phyloP scores from a whole-genome alignment of 2,888 invertebrate genomes.

The Terebella lapidaria region DNA sequence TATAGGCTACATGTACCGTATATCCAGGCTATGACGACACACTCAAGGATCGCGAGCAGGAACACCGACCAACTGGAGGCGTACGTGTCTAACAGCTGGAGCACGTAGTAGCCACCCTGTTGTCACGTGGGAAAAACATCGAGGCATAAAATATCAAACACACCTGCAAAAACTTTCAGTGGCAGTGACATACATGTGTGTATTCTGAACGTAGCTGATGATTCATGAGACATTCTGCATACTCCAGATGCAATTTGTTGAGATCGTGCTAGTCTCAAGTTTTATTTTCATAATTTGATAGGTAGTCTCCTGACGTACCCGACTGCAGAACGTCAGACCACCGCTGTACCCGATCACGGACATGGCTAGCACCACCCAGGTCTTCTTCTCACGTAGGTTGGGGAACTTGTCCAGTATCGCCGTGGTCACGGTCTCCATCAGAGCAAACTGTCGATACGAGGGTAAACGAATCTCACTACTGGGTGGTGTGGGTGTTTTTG shows the following conservation, averaged over 20 bases:
- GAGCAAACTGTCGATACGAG: constrained; percentile 44
- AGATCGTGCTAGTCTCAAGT: no score
- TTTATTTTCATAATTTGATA: no score
- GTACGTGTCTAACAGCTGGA: constrained; percentile 47
- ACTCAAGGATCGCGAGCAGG: constrained; percentile 68
- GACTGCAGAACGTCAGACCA: constrained; percentile 35
- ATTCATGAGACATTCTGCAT: no score
- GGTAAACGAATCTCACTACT: no score
- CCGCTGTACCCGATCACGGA: constrained; percentile 37
- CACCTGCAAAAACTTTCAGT: no score
- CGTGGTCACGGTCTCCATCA: constrained; percentile 46
- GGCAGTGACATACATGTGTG: no score
- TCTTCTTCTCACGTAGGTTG: constrained; percentile 38
- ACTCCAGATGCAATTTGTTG: no score
- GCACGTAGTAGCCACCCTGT: constrained; percentile 46
- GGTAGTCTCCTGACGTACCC: constrained; percentile 27
- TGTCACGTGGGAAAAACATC: no score
- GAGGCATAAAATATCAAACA: no score
- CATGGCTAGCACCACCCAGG: constrained; percentile 37
- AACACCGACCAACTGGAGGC: constrained; percentile 54
- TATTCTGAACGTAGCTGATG: no score
- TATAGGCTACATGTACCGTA: constrained; percentile 35
- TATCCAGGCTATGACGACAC: constrained; percentile 68
- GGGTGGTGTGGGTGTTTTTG: no score
- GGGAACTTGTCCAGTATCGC: constrained; percentile 45